A percentile compares a stretch with the other conserved stretches of the same genome.
These are phyloP conservation scores for Streblospio benedicti DNA, from an alignment of 1,140 invertebrate genomes.

Conservation along the genomic window DNA sequence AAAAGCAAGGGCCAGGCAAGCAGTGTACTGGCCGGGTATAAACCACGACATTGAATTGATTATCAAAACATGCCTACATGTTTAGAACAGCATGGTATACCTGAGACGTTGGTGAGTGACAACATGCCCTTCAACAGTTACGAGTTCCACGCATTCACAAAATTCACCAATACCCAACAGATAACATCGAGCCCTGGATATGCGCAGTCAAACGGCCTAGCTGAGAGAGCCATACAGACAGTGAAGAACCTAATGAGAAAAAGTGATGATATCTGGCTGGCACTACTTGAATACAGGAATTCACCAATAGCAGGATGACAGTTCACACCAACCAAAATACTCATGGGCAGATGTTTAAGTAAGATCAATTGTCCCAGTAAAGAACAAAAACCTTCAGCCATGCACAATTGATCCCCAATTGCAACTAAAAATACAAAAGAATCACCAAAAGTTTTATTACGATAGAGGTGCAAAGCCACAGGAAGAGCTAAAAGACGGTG, in stretches of 20 bases:
- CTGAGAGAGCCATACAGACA: conserved; percentile 4
- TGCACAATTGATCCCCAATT: too few species aligned
- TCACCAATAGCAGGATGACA: neutral
- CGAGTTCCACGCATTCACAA: conserved; percentile 9
- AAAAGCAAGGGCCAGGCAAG: too few species aligned
- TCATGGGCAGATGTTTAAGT: conserved; percentile 5
- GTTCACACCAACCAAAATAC: neutral
- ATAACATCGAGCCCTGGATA: conserved; percentile 7
- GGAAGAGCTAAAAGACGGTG: neutral
- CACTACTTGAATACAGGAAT: conserved; percentile 6
- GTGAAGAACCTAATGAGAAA: neutral
- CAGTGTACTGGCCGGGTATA: too few species aligned
- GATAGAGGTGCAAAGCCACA: conserved; percentile 1
- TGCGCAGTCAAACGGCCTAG: conserved; percentile 8
- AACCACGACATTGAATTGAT: too few species aligned
- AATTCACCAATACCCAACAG: neutral
- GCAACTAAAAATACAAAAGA: neutral
- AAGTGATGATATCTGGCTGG: neutral
- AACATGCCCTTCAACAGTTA: conserved; percentile 20
- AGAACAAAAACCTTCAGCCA: neutral
- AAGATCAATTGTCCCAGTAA: neutral
- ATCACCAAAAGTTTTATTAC: neutral
- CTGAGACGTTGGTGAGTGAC: conserved; percentile 22
- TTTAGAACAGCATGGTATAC: conserved; percentile 27
- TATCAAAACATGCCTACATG: too few species aligned